Base-by-base conservation (phyloP, 1,140 invertebrate genomes). In the Sipha flava region DNA sequence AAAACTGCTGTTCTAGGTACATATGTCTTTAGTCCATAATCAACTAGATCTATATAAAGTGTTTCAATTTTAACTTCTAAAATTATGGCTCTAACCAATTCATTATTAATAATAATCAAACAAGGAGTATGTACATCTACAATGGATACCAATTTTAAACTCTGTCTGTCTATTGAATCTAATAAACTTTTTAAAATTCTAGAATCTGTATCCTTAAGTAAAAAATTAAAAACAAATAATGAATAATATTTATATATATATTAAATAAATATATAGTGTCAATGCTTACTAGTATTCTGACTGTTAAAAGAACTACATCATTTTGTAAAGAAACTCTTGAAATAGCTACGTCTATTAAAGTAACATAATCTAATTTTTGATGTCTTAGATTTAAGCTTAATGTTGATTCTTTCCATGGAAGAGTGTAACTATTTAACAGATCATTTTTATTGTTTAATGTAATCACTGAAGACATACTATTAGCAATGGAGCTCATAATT, bases 61-160 rank as follows among this genome's bases (percentile, higher is more conserved):
- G 7, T 18, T 43, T 77, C 34, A 10, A 59, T n/a, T 43, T 77
- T 23, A 18, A 77, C 23, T 10, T 77, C 73, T 29, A 77, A 59
- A 18, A 77, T 77, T 26, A 77, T 57, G 16, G 73, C 73, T 57
- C 73, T 52, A 57, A 54, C 52, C 7, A 77, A 29, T 54, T 59
- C 16, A 21, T 77, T 75, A 40, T 3, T 21, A 0, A 59, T 34
- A 59, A 59, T 12, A 26, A 77, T 59, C 21, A 77, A 57, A 77
- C 73, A 77, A 77, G 73, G 52, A 57, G 73, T 59, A 3, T 59
- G 47, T 1, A 77, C 73, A 59, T 77, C 52, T 59, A 77, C 52
- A 57, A 77, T 21, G 43, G 52, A 34, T 26, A 34, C 12, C 14
- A 77, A 29, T 43, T 57, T 54, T 77, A 77, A 77, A 40, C 43